A percentile compares a stretch with the other conserved stretches of the same genome.
Conservation (phyloP, 2,797 vertebrate genomes). For the Forpus xanthops region DNA sequence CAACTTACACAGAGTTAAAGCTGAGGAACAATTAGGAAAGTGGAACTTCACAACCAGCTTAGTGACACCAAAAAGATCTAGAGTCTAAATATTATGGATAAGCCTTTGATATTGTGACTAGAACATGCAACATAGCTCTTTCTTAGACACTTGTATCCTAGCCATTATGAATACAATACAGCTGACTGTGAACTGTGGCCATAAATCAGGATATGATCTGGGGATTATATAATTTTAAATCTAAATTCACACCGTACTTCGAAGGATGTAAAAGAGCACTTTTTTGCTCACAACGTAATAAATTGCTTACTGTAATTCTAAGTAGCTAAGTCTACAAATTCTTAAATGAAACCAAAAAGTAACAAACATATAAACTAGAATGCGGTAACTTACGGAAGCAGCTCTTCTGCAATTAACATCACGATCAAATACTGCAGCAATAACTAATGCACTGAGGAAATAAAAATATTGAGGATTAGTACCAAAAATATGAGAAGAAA, state of each 20-base stretch:
- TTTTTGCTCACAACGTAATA: neutral
- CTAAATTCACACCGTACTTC: neutral
- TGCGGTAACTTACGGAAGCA: constrained; percentile 86
- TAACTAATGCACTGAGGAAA: constrained; percentile 84
- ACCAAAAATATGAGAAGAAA: neutral
- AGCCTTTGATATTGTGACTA: neutral
- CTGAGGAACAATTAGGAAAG: neutral
- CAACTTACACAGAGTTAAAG: neutral
- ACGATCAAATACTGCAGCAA: constrained; percentile 90
- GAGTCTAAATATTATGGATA: neutral
- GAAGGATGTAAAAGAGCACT: neutral
- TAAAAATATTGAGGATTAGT: neutral
- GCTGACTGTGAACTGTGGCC: neutral
- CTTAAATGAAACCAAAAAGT: neutral
- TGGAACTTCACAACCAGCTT: neutral
- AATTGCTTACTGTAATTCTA: neutral
- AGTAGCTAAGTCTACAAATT: neutral
- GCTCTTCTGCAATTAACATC: constrained; percentile 92
- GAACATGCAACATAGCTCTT: neutral
- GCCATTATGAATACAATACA: neutral
- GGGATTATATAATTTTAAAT: neutral
- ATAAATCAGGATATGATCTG: neutral
- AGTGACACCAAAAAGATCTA: neutral
- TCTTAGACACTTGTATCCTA: neutral
- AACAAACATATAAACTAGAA: neutral